A percentile compares a stretch with the other conserved stretches of the same genome.
Evolutionary conservation across 2,888 invertebrate species (phyloP).

Genomic region (Noctua pronuba): DNA sequence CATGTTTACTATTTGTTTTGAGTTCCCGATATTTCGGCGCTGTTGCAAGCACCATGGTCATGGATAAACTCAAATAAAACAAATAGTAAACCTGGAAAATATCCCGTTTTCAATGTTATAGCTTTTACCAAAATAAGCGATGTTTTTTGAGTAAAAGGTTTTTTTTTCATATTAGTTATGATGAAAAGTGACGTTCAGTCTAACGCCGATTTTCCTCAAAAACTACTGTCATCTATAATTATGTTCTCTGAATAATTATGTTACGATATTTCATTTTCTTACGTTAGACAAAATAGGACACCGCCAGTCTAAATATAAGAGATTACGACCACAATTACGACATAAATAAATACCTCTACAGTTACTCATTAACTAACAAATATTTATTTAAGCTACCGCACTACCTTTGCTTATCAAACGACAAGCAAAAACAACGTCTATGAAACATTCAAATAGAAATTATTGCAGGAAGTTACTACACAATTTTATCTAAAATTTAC

Average conservation of each 20-base stretch:
- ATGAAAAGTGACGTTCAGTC: too few species aligned
- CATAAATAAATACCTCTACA: background rate
- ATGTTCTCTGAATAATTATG: background rate
- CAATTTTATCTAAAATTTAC: conserved; percentile 62
- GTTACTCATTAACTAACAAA: conserved; percentile 25
- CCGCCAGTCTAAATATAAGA: background rate
- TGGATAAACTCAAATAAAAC: too few species aligned
- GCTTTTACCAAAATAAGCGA: background rate
- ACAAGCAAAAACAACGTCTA: conserved; percentile 30
- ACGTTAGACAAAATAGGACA: background rate
- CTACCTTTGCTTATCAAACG: conserved; percentile 1
- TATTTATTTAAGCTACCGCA: conserved; percentile 31
- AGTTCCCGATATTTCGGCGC: too few species aligned
- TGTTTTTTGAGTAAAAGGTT: background rate
- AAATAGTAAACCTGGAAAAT: too few species aligned
- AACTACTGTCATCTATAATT: background rate
- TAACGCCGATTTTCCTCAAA: too few species aligned
- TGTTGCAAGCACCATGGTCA: too few species aligned
- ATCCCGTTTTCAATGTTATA: too few species aligned
- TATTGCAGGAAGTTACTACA: conserved; percentile 37
- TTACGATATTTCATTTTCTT: background rate
- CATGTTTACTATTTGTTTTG: too few species aligned
- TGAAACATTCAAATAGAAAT: conserved; percentile 26
- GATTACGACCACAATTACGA: too few species aligned
- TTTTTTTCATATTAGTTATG: background rate